A percentile compares a stretch with the other conserved stretches of the same genome.
phyloP scores from a whole-genome alignment of 2,113 vertebrate genomes.

The Gambusia holbrooki region DNA sequence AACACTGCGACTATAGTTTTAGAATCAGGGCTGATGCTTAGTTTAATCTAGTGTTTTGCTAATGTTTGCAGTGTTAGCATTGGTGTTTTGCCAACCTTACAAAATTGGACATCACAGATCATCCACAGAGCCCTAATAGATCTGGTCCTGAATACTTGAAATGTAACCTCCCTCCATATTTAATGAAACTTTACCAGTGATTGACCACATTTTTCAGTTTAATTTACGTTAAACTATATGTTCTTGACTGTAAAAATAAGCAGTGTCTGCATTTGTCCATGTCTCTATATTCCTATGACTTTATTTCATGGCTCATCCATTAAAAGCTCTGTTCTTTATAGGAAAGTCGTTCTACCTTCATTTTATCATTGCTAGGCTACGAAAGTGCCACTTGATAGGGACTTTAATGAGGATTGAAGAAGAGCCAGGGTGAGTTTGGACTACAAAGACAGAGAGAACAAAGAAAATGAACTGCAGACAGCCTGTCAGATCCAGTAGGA shows the following conservation, averaged over 20 bases:
- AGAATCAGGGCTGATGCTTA: not conserved
- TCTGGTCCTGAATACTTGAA: not conserved
- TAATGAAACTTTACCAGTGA: not conserved
- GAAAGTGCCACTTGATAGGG: conserved; percentile 9
- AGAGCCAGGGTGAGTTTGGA: conserved; percentile 18
- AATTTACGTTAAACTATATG: not conserved
- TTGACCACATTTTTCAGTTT: not conserved
- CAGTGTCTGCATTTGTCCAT: not conserved
- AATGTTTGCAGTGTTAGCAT: not conserved
- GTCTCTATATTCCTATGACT: conserved; percentile 8
- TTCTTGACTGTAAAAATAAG: no score
- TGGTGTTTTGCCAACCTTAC: not conserved
- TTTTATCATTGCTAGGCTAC: conserved; percentile 21
- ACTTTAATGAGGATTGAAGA: not conserved
- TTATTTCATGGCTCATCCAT: conserved; percentile 2
- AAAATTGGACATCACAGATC: not conserved
- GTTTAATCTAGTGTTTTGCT: not conserved
- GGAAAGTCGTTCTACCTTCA: not conserved
- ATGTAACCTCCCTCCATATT: not conserved
- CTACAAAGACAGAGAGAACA: conserved; percentile 48
- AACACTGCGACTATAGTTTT: no score
- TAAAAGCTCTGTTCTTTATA: not conserved
- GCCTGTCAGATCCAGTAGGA: conserved; percentile 52
- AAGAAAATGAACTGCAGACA: conserved; percentile 42
- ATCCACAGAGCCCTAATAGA: not conserved